These are phyloP conservation scores for Prochilodus magdalenae DNA, from an alignment of 2,113 vertebrate genomes.

Conservation along the genomic window DNA sequence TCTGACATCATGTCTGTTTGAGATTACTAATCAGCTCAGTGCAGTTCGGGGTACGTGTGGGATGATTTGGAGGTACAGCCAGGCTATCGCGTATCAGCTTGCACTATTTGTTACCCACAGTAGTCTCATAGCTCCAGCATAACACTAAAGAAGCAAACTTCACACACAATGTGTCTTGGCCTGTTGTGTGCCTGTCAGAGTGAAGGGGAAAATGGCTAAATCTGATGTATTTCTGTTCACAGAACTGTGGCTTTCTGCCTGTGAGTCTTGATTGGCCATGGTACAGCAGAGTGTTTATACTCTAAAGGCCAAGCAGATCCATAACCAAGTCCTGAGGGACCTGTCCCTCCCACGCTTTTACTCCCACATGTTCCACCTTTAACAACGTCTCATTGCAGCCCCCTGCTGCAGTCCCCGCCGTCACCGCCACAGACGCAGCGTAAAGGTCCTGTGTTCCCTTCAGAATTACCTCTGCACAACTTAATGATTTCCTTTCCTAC, in stretches of 20 bases:
- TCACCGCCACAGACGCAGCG: background rate
- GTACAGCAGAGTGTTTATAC: constrained; percentile 13
- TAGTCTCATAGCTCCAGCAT: background rate
- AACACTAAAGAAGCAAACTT: background rate
- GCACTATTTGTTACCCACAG: background rate
- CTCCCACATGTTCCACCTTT: constrained; percentile 22
- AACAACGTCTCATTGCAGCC: background rate
- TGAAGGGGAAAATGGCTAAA: background rate
- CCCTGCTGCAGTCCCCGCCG: background rate
- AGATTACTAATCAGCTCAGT: background rate
- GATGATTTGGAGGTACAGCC: background rate
- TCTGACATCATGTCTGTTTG: too few relatives aligned
- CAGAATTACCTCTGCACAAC: background rate
- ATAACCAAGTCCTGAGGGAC: background rate
- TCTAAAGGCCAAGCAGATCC: constrained; percentile 13
- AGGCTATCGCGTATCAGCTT: background rate
- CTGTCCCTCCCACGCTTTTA: constrained; percentile 6
- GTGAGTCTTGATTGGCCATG: constrained; percentile 23
- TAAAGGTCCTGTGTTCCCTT: constrained; percentile 9
- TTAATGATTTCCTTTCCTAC: constrained; percentile 1
- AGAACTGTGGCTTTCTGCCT: background rate
- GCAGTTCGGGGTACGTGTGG: background rate
- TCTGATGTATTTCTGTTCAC: background rate
- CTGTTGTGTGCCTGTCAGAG: too few relatives aligned
- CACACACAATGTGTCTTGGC: too few relatives aligned